Evolutionary conservation across 2,888 invertebrate species (phyloP).

Genomic region (Heliothis peltigera): DNA sequence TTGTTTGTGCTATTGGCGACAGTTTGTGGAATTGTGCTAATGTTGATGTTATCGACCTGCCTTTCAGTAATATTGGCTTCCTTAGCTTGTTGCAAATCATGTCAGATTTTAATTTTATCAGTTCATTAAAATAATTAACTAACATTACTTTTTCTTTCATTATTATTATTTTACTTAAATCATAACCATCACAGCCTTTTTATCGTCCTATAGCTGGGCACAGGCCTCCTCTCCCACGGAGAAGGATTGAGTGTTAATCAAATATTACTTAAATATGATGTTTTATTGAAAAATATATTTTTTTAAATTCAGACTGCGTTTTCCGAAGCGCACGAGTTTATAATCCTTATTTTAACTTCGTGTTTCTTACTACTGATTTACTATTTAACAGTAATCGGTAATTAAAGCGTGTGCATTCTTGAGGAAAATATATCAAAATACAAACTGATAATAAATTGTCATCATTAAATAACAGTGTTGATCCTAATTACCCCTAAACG

Average conservation of each 20-base stretch:
- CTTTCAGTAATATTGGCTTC: conserved; percentile 26
- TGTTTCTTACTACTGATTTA: conserved; percentile 17
- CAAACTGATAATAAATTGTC: conserved; percentile 5
- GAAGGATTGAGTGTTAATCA: too few species aligned
- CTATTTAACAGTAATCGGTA: conserved; percentile 13
- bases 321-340: too few species aligned
- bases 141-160: too few species aligned
- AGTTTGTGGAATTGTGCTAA: conserved; percentile 29
- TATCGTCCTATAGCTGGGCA: too few species aligned
- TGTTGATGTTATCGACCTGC: conserved; percentile 26
- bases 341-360: conserved; percentile 7
- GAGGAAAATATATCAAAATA: conserved; percentile 29
- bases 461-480: neutral
- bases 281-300: too few species aligned
- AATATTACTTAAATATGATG: too few species aligned
- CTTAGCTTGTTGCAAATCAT: conserved; percentile 22
- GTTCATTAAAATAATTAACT: neutral
- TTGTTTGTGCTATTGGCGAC: conserved; percentile 31
- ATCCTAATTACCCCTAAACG: neutral
- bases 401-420: neutral
- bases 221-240: too few species aligned
- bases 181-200: too few species aligned
- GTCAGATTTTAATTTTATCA: conserved; percentile 7
- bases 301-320: neutral
- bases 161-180: too few species aligned